phyloP scores from a whole-genome alignment of 2,113 vertebrate species.

The Leptosomus discolor region DNA sequence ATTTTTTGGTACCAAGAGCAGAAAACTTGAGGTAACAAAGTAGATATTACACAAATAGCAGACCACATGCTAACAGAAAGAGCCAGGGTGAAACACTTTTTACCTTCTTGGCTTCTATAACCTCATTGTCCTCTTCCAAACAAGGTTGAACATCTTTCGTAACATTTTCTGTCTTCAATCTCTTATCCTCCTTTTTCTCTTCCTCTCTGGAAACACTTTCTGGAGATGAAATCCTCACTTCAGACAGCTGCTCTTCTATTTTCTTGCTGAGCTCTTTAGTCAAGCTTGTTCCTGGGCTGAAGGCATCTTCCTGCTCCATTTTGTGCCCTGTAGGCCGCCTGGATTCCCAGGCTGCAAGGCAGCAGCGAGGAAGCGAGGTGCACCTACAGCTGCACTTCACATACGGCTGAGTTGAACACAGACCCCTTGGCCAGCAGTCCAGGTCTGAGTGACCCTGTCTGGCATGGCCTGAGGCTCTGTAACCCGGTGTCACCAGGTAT shows the following conservation, averaged over 20 bases:
- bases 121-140: neutral
- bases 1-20: neutral
- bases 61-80: neutral
- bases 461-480: constrained; percentile 26
- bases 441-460: neutral
- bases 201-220: neutral
- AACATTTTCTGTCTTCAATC: neutral
- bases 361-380: neutral
- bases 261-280: neutral
- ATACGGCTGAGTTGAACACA: neutral
- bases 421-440: neutral
- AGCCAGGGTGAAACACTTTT: neutral
- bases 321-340: neutral
- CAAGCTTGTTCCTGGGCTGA: neutral
- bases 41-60: neutral
- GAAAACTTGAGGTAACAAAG: neutral
- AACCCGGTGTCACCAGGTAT: neutral
- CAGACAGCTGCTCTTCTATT: constrained; percentile 9
- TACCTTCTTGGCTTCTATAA: constrained; percentile 43
- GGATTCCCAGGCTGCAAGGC: neutral
- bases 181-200: neutral
- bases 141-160: neutral
- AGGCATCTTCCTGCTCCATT: neutral
- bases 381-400: neutral
- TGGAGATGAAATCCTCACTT: neutral